phyloP scores from a whole-genome alignment of 2,888 invertebrate genomes.

The Cheilosia vulpina region DNA sequence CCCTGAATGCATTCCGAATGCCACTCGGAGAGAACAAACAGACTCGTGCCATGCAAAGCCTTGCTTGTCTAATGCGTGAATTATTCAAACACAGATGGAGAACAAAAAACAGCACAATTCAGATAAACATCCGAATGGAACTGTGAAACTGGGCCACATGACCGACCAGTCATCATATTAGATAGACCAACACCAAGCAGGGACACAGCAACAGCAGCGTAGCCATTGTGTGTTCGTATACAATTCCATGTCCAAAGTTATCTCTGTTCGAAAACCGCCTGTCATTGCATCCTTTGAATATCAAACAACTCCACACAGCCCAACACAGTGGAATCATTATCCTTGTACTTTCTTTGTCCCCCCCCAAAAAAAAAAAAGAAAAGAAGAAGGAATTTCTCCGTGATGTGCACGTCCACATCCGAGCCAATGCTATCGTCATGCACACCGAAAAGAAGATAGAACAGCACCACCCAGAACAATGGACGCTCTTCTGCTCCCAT shows the following conservation, averaged over 20 bases:
- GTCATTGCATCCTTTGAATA: conserved; percentile 46
- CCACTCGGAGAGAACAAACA: conserved; percentile 8
- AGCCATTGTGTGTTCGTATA: background rate
- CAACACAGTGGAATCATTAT: conserved; percentile 26
- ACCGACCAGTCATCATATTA: conserved; percentile 36
- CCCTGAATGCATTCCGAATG: conserved; percentile 19
- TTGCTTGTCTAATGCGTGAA: conserved; percentile 13
- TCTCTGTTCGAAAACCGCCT: conserved; percentile 21
- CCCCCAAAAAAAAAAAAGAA: background rate
- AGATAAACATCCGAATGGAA: conserved; percentile 17
- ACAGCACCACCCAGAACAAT: conserved; percentile 39
- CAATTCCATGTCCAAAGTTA: conserved; percentile 8
- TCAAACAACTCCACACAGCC: conserved; percentile 19
- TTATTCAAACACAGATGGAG: conserved; percentile 10
- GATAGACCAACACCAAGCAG: background rate
- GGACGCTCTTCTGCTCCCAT: conserved; percentile 15
- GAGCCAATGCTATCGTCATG: background rate
- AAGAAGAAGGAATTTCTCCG: background rate
- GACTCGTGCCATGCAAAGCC: background rate
- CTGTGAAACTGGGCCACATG: conserved; percentile 36
- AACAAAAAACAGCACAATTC: background rate
- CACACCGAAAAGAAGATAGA: background rate
- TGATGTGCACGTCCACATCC: conserved; percentile 43
- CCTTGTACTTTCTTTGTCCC: conserved; percentile 21
- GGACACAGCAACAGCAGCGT: too few relatives aligned